Evolutionary conservation across 2,888 invertebrate genomes (phyloP).

Genomic region (Branchipolynoe longqiensis): DNA sequence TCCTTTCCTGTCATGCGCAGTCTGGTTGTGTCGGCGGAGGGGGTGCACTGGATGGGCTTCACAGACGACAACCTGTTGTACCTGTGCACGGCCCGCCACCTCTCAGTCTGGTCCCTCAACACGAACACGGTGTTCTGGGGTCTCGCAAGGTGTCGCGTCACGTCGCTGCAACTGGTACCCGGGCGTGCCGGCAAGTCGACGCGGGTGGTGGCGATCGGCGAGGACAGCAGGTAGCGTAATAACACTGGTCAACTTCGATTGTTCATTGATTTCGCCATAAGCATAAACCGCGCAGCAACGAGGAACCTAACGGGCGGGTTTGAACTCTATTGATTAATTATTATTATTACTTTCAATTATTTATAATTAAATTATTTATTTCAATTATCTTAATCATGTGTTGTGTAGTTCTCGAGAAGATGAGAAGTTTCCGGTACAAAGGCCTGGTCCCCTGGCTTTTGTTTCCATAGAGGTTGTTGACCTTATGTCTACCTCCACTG

Average conservation of each 20-base stretch:
- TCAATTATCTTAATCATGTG: too few species aligned
- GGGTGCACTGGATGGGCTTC: constrained; percentile 80
- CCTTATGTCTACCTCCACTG: too few species aligned
- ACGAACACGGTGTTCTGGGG: constrained; percentile 78
- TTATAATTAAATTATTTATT: not conserved
- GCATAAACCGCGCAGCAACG: too few species aligned
- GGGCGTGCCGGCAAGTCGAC: constrained; percentile 72
- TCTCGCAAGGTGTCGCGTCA: constrained; percentile 73
- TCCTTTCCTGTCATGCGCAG: constrained; percentile 61
- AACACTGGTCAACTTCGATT: too few species aligned
- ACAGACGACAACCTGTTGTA: constrained; percentile 79
- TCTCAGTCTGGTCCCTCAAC: constrained; percentile 80
- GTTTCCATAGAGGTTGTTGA: too few species aligned
- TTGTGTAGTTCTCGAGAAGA: too few species aligned
- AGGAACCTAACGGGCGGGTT: too few species aligned
- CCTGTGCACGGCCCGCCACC: constrained; percentile 74
- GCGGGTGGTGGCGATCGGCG: constrained; percentile 76
- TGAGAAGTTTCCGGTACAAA: too few species aligned
- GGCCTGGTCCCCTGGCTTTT: too few species aligned
- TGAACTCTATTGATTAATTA: too few species aligned
- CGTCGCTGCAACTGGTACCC: constrained; percentile 44
- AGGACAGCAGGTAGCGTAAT: constrained; percentile 79
- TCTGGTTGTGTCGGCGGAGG: constrained; percentile 68
- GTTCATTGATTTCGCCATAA: too few species aligned
- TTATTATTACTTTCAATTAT: not conserved